These are phyloP conservation scores for Stenopsyche tienmushanensis DNA, from an alignment of 1,140 invertebrate species.

Conservation along the genomic window DNA sequence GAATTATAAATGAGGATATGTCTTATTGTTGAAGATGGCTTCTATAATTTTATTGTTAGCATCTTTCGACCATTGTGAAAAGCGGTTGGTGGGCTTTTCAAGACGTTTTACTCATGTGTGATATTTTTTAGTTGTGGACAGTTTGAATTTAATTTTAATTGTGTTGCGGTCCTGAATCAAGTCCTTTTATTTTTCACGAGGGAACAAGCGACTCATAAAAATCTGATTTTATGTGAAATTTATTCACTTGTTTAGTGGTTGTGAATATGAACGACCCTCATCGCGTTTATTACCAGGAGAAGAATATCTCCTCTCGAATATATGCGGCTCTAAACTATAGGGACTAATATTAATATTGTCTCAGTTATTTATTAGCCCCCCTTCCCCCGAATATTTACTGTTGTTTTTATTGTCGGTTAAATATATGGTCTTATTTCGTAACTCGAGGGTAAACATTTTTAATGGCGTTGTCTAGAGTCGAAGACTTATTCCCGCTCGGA, in stretches of 20 bases:
- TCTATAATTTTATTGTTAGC: too few relatives aligned
- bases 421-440: constrained; percentile 27
- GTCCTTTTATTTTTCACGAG: constrained; percentile 1
- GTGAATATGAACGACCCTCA: constrained; percentile 3
- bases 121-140: too few relatives aligned
- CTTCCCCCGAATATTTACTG: constrained; percentile 32
- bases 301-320: background rate
- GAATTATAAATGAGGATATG: too few relatives aligned
- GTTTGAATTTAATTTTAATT: background rate
- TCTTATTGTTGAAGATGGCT: too few relatives aligned
- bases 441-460: constrained; percentile 31
- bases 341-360: constrained; percentile 30
- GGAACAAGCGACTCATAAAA: constrained; percentile 17
- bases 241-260: constrained; percentile 16
- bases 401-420: constrained; percentile 37
- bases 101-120: too few relatives aligned
- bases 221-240: constrained; percentile 24
- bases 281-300: background rate
- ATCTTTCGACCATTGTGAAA: too few relatives aligned
- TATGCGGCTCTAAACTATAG: background rate
- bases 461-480: constrained; percentile 29
- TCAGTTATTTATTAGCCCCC: constrained; percentile 35
- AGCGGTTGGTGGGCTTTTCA: too few relatives aligned
- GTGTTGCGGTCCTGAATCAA: constrained; percentile 3
- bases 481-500: background rate